Evolutionary conservation across 2,797 vertebrate species (phyloP), one percentile per base, ranked within the genome.

Genomic region (Gambelia wislizenii): DNA sequence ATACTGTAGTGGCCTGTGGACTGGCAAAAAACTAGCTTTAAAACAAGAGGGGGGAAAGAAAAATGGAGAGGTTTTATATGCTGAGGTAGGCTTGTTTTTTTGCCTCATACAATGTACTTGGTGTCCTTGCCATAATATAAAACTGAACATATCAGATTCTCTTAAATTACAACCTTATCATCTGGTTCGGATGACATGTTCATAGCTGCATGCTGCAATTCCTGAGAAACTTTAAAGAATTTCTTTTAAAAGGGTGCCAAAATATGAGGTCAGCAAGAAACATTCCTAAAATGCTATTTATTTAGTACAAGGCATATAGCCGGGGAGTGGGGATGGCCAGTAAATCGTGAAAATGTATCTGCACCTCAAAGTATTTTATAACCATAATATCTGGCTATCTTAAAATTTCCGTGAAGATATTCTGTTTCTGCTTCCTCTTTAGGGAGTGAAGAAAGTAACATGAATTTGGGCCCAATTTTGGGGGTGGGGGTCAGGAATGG

Each of bases 311-410:
- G 89, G 82, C 22, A 67, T 36, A 82, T 18, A 20, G 56, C 56
- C 70, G 47, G 42, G 20, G 49, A 33, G 42, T 16, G 12, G 20
- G 2, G 22, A 67, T 84, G n/a, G 86, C 87, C 86, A 92, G 89
- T 89, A 90, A 83, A 90, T 88, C 87, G 85, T 88, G 89, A 93
- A 91, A 94, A 88, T 84, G 67, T 74, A 90, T 76, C 91, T 94
- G 93, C 85, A 91, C 91, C 85, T 92, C 90, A 91, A 77, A 83
- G 92, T 93, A 87, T 87, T 91, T 94, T 84, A 56, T 75, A 91
- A 90, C 85, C 93, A 91, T 95, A 91, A 91, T 92, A 91, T 69
- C 89, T 93, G 93, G 89, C 87, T 89, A 83, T 76, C 52, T 91
- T 91, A 88, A 92, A 78, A 87, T 69, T 47, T n/a, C 88, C 89